phyloP scores from a whole-genome alignment of 2,888 invertebrate species.

The Brassicogethes aeneus region DNA sequence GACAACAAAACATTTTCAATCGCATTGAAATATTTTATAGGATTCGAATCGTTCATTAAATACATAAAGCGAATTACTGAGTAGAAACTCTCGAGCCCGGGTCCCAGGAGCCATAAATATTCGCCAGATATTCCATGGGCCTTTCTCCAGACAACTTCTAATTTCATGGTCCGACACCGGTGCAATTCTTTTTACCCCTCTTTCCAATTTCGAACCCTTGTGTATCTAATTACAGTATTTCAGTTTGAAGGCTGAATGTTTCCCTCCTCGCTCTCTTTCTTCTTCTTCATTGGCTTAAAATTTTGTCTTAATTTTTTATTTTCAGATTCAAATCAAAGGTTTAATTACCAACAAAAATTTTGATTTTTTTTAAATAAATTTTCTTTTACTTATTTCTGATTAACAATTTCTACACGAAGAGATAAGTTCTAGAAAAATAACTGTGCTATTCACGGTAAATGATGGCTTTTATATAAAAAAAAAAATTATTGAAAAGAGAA shows the following conservation, averaged over 20 bases:
- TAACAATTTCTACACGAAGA: too few species aligned
- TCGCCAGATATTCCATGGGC: slow-evolving; percentile 26
- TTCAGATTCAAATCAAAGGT: too few species aligned
- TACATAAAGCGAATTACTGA: slow-evolving; percentile 6
- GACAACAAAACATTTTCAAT: slow-evolving; percentile 14
- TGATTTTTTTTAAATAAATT: too few species aligned
- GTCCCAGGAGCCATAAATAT: background rate
- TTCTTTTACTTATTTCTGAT: too few species aligned
- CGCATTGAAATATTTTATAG: slow-evolving; percentile 10
- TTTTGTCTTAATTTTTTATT: too few species aligned
- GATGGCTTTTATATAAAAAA: too few species aligned
- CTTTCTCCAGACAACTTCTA: slow-evolving; percentile 33
- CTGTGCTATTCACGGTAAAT: too few species aligned
- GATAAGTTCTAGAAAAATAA: too few species aligned
- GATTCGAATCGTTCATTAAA: slow-evolving; percentile 13
- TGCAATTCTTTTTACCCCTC: slow-evolving; percentile 29
- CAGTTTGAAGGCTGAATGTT: slow-evolving; percentile 30
- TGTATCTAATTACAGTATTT: slow-evolving; percentile 38
- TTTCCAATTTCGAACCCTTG: slow-evolving; percentile 33
- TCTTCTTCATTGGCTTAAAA: too few species aligned
- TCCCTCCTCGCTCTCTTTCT: too few species aligned
- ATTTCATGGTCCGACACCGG: slow-evolving; percentile 39
- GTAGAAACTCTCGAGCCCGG: background rate
- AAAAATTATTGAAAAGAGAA: too few species aligned
- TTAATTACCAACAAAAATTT: too few species aligned